Percentiles rank a stretch among this genome's conserved stretches.
These are phyloP conservation scores for Ancistrus triradiatus DNA, from an alignment of 2,113 vertebrate species.

Conservation along the genomic window DNA sequence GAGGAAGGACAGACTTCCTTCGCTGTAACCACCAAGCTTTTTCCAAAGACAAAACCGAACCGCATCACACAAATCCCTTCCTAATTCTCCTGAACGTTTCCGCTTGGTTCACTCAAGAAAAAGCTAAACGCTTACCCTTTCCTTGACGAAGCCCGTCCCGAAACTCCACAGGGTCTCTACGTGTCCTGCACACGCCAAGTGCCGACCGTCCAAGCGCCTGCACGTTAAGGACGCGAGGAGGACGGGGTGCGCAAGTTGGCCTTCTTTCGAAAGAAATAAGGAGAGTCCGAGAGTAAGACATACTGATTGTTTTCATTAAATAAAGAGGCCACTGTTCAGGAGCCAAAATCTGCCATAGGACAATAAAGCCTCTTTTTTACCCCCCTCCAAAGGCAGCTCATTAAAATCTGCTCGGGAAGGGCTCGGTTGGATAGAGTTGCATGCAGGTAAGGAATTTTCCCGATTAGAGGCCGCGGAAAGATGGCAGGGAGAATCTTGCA, in stretches of 20 bases:
- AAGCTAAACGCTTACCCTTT: constrained; percentile 61
- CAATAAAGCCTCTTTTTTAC: constrained; percentile 69
- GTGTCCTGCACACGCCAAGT: no score
- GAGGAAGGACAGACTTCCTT: no score
- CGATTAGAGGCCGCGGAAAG: constrained; percentile 68
- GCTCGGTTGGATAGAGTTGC: constrained; percentile 64
- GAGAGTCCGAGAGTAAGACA: constrained; percentile 52
- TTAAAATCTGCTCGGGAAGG: constrained; percentile 55
- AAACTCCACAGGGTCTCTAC: no score
- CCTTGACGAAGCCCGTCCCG: no score
- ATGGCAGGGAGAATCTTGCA: constrained; percentile 54
- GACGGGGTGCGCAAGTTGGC: constrained; percentile 44
- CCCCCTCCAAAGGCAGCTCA: constrained; percentile 49
- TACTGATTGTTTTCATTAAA: constrained; percentile 61
- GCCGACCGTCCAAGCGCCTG: constrained; percentile 23
- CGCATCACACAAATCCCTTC: no score
- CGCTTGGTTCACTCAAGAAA: no score
- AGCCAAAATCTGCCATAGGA: constrained; percentile 58
- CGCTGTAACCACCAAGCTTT: no score
- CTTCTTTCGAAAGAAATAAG: constrained; percentile 39
- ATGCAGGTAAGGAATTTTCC: constrained; percentile 64
- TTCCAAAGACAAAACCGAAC: no score
- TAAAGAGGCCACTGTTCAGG: constrained; percentile 68
- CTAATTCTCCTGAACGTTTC: no score
- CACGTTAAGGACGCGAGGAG: constrained; percentile 31